Conservation (phyloP, 2,888 invertebrate genomes). For the Erebia palarica region DNA sequence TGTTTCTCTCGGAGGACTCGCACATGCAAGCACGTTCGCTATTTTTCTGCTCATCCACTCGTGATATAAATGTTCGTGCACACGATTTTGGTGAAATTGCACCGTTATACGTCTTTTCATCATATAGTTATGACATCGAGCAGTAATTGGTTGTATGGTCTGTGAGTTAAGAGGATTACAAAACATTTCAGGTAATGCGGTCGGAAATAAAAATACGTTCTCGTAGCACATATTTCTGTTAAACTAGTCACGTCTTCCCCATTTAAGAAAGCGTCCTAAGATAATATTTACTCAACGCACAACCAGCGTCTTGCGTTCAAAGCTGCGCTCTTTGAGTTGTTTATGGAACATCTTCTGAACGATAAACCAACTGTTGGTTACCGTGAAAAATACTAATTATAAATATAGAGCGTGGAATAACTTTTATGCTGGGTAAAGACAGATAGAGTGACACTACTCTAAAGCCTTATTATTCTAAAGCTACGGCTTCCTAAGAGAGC, state of each 20-base stretch:
- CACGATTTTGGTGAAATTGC: no score
- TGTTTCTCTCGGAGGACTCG: no score
- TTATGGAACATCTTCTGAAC: constrained; percentile 9
- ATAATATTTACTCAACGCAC: constrained; percentile 20
- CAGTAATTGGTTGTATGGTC: no score
- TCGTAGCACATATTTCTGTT: background rate
- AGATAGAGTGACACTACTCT: constrained; percentile 19
- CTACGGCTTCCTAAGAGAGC: no score
- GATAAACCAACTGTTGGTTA: constrained; percentile 12
- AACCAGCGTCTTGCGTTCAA: constrained; percentile 8
- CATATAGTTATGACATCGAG: no score
- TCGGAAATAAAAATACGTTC: background rate
- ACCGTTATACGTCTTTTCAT: no score
- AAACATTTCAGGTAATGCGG: no score
- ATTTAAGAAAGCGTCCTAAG: constrained; percentile 13
- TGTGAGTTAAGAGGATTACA: no score
- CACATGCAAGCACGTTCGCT: no score
- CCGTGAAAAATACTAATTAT: background rate
- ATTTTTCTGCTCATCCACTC: no score
- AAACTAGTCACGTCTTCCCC: constrained; percentile 5
- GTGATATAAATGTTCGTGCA: no score
- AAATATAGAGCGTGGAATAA: background rate
- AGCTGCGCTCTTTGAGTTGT: constrained; percentile 1
- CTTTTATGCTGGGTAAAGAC: constrained; percentile 21
- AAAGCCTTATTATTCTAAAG: no score